Percentiles rank a stretch among this genome's conserved stretches.
Evolutionary conservation across 2,888 invertebrate species (phyloP).

Genomic region (Harpalus rubripes): DNA sequence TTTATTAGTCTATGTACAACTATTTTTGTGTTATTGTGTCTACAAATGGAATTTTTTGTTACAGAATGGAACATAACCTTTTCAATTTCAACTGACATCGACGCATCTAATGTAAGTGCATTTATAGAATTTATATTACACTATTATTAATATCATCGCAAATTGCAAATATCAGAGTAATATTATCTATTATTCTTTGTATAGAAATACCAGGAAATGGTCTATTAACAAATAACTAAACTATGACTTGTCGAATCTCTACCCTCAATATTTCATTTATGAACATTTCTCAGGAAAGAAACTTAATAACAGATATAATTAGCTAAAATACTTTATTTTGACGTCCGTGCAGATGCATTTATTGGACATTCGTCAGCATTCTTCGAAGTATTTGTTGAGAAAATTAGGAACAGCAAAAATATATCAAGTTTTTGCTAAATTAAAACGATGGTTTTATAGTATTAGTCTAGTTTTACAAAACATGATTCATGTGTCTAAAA

Average conservation of each 20-base stretch:
- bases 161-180: background rate
- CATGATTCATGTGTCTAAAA: too few relatives aligned
- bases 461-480: too few relatives aligned
- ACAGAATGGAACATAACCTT: background rate
- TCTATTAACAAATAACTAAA: background rate
- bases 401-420: background rate
- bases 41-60: slow-evolving; percentile 16
- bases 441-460: background rate
- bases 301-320: slow-evolving; percentile 15
- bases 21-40: background rate
- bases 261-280: slow-evolving; percentile 9
- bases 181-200: background rate
- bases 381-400: background rate
- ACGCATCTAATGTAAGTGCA: background rate
- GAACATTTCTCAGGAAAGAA: background rate
- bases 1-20: background rate
- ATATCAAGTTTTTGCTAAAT: background rate
- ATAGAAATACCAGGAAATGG: background rate
- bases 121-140: background rate
- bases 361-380: background rate
- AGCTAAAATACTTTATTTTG: slow-evolving; percentile 2
- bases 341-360: background rate
- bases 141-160: background rate
- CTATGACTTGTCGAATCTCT: slow-evolving; percentile 6
- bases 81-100: too few relatives aligned